These are phyloP conservation scores for Tipula unca DNA, from an alignment of 2,888 invertebrate species.

Conservation along the genomic window DNA sequence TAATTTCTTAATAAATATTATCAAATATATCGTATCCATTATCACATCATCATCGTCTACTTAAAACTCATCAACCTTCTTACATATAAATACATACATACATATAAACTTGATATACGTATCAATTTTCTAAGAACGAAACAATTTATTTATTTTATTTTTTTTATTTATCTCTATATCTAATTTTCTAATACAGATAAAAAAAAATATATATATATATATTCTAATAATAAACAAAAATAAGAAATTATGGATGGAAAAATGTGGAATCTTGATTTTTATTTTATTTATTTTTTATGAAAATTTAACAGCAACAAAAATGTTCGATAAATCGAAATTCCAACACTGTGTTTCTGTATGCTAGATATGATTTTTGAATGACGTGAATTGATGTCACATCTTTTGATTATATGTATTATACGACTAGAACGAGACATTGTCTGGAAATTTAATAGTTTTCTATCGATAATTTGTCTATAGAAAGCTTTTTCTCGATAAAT, in stretches of 20 bases:
- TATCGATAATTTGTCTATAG: background rate
- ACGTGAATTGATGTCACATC: background rate
- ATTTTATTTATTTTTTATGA: background rate
- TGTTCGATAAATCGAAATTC: background rate
- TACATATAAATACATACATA: background rate
- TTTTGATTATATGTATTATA: background rate
- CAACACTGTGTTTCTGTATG: background rate
- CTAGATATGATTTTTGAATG: background rate
- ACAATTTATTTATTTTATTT: background rate
- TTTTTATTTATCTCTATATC: background rate
- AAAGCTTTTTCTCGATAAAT: background rate
- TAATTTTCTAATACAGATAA: background rate
- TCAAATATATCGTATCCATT: background rate
- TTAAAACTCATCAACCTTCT: background rate
- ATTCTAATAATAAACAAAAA: conserved; percentile 4
- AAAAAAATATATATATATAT: background rate
- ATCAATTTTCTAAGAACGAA: background rate
- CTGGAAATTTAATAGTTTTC: background rate
- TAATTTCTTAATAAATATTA: background rate
- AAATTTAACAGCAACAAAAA: background rate
- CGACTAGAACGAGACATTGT: background rate
- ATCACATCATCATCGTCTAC: background rate
- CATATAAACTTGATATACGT: background rate
- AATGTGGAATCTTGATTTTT: background rate
- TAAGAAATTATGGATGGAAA: background rate